phyloP scores from a whole-genome alignment of 2,797 vertebrate species.

The Notamacropus eugenii region DNA sequence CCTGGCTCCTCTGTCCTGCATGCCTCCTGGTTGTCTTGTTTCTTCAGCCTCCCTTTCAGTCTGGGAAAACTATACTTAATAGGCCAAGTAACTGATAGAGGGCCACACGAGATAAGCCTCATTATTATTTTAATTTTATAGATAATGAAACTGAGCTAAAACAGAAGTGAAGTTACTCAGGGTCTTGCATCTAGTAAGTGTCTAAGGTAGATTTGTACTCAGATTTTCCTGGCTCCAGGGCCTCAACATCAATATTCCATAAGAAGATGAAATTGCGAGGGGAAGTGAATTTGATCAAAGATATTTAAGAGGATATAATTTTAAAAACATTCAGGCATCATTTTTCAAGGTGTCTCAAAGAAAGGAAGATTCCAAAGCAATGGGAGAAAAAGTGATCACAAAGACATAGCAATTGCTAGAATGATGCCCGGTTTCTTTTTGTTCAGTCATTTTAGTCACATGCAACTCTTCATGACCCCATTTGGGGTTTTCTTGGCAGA shows the following conservation, averaged over 20 bases:
- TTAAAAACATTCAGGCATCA: background rate
- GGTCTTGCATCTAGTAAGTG: background rate
- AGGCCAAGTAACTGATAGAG: background rate
- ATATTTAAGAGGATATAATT: background rate
- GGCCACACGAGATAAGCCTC: background rate
- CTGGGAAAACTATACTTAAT: background rate
- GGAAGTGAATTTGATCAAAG: background rate
- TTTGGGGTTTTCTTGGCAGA: no score
- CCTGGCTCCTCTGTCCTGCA: background rate
- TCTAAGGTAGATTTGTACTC: background rate
- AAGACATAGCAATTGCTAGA: background rate
- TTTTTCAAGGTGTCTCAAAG: background rate
- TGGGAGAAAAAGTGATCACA: background rate
- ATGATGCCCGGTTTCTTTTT: no score
- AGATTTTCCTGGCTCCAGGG: background rate
- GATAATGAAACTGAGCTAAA: background rate
- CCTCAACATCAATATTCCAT: background rate
- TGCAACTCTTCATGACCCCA: no score
- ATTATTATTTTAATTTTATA: background rate
- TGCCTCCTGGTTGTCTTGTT: background rate
- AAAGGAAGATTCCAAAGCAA: background rate
- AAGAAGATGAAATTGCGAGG: background rate
- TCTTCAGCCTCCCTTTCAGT: background rate
- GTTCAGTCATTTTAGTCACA: no score
- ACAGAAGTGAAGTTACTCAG: background rate